Conservation (phyloP, 2,888 invertebrate species). For the Cosmopolites sordidus region DNA sequence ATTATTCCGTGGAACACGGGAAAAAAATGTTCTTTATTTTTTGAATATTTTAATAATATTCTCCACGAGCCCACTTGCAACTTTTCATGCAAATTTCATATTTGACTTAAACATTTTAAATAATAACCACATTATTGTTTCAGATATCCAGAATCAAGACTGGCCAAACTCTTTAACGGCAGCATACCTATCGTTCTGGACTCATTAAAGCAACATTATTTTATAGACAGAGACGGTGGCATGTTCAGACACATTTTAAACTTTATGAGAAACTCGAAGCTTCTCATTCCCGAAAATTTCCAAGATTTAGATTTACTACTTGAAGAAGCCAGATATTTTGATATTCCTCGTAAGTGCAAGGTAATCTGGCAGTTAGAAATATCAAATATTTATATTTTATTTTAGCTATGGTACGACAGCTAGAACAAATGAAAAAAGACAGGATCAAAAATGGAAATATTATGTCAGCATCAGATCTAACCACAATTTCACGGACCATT, state of each 20-base stretch:
- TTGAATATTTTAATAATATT: too few relatives aligned
- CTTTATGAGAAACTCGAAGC: constrained; percentile 87
- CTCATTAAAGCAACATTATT: constrained; percentile 95
- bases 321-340: constrained; percentile 89
- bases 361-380: too few relatives aligned
- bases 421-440: constrained; percentile 70
- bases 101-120: too few relatives aligned
- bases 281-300: constrained; percentile 84
- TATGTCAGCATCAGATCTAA: constrained; percentile 27
- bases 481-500: constrained; percentile 16
- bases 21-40: too few relatives aligned
- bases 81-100: too few relatives aligned
- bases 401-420: constrained; percentile 68
- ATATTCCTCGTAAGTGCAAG: constrained; percentile 82
- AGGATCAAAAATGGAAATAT: constrained; percentile 56
- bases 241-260: constrained; percentile 98
- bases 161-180: constrained; percentile 92
- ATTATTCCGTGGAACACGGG: too few relatives aligned
- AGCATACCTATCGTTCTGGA: constrained; percentile 93
- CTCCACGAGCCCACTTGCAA: too few relatives aligned
- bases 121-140: too few relatives aligned
- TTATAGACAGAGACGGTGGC: constrained; percentile 96
- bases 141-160: constrained; percentile 88
- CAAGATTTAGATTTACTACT: constrained; percentile 79
- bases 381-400: too few relatives aligned